These are phyloP conservation scores for Dorcus parallelipipedus DNA, from an alignment of 2,888 invertebrate species.

Conservation along the genomic window DNA sequence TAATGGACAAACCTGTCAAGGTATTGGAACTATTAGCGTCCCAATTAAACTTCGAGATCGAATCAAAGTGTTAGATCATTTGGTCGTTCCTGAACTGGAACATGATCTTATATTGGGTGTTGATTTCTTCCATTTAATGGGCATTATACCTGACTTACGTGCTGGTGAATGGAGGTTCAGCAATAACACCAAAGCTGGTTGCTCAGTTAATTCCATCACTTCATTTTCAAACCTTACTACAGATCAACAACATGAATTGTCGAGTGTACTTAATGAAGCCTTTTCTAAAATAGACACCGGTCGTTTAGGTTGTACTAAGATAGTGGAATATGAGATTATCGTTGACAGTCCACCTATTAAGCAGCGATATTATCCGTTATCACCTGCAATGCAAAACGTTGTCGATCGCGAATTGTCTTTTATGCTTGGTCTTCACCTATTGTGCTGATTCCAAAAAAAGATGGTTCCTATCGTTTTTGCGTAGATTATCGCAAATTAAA, in stretches of 20 bases:
- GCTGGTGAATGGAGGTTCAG: constrained; percentile 8
- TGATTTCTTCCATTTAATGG: constrained; percentile 15
- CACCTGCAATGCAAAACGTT: constrained; percentile 22
- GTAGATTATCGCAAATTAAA: constrained; percentile 36
- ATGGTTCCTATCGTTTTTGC: constrained; percentile 31
- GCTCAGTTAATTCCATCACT: background rate
- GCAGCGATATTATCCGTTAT: constrained; percentile 29
- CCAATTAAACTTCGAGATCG: constrained; percentile 12
- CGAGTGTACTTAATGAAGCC: background rate
- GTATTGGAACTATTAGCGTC: background rate
- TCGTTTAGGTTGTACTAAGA: constrained; percentile 10
- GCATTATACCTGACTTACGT: constrained; percentile 13
- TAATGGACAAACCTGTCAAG: constrained; percentile 13
- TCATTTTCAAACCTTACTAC: too few species aligned
- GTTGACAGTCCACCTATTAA: constrained; percentile 18
- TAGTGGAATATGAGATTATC: constrained; percentile 9
- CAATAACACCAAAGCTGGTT: background rate
- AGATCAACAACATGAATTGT: too few species aligned
- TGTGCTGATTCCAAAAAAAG: constrained; percentile 21
- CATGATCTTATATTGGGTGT: constrained; percentile 18
- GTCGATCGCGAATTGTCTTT: constrained; percentile 25
- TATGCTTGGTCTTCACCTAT: constrained; percentile 26
- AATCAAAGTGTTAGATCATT: constrained; percentile 10
- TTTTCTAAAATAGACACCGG: background rate
- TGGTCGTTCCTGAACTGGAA: constrained; percentile 17